Evolutionary conservation across 2,113 vertebrate genomes (phyloP).

Genomic region (Catharus fuscescens): DNA sequence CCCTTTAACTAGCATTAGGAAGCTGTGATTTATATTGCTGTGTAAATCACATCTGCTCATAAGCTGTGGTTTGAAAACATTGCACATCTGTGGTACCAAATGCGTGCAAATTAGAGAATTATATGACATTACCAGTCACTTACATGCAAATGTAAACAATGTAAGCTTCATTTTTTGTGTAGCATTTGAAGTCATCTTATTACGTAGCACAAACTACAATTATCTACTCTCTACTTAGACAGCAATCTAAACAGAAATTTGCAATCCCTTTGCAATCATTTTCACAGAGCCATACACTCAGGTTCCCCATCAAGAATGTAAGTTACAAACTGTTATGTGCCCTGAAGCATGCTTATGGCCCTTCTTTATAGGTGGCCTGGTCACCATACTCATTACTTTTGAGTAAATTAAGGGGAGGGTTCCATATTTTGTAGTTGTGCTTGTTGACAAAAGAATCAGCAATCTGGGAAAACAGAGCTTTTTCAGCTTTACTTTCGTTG

Average conservation of each 20-base stretch:
- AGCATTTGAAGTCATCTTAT: conserved; percentile 10
- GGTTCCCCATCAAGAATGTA: neutral
- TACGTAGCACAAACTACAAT: conserved; percentile 5
- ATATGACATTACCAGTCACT: conserved; percentile 42
- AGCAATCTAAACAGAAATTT: conserved; percentile 19
- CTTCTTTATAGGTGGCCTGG: conserved; percentile 42
- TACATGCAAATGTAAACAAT: conserved; percentile 48
- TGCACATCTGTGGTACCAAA: conserved; percentile 39
- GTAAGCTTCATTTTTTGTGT: neutral
- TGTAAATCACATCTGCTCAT: conserved; percentile 57
- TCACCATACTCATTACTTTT: conserved; percentile 4
- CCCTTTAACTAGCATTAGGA: conserved; percentile 9
- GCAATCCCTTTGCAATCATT: neutral
- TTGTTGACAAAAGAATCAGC: neutral
- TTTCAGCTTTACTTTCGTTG: neutral
- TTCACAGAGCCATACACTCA: neutral
- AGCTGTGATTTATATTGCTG: conserved; percentile 54
- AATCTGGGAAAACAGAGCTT: neutral
- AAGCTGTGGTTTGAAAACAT: conserved; percentile 48
- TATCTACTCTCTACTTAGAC: neutral
- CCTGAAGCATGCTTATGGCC: neutral
- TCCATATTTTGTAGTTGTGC: neutral
- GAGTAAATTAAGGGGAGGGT: neutral
- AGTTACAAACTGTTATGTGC: conserved; percentile 14
- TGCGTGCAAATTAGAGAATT: conserved; percentile 57